Conservation (phyloP, 2,888 invertebrate species). For the Dryocosmus kuriphilus region DNA sequence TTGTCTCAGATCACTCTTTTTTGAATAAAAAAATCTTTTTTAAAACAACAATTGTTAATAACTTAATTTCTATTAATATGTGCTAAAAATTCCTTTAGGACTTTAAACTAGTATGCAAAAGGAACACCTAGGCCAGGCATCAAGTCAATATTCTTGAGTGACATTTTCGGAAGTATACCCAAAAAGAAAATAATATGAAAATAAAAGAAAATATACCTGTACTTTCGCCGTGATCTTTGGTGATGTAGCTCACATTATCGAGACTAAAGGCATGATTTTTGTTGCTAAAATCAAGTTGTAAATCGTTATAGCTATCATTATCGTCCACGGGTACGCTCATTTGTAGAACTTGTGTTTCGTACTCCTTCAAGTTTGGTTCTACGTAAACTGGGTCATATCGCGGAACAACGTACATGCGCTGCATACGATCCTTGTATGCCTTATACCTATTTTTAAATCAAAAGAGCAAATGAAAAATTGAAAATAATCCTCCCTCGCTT, state of each 20-base stretch:
- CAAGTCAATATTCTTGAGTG: too few species aligned
- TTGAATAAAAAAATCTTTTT: too few species aligned
- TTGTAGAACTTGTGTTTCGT: slow-evolving; percentile 95
- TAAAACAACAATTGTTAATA: too few species aligned
- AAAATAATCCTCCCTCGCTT: background rate
- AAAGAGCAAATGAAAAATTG: slow-evolving; percentile 1
- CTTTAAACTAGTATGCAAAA: too few species aligned
- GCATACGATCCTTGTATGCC: slow-evolving; percentile 90
- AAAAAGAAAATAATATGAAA: background rate
- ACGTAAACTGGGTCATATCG: slow-evolving; percentile 84
- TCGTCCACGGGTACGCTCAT: slow-evolving; percentile 95
- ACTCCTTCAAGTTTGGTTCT: slow-evolving; percentile 92
- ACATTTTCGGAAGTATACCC: too few species aligned
- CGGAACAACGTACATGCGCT: slow-evolving; percentile 86
- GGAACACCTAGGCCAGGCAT: too few species aligned
- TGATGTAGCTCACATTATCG: slow-evolving; percentile 93
- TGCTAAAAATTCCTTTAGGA: too few species aligned
- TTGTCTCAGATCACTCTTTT: too few species aligned
- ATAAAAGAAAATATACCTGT: slow-evolving; percentile 68
- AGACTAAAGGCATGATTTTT: slow-evolving; percentile 92
- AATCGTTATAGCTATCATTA: slow-evolving; percentile 86
- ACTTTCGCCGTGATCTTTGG: slow-evolving; percentile 87
- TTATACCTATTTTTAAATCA: slow-evolving; percentile 83
- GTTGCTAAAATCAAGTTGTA: slow-evolving; percentile 92
- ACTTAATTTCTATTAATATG: too few species aligned